Evolutionary conservation across 1,140 invertebrate genomes (phyloP).

Genomic region (Aphis craccivora): DNA sequence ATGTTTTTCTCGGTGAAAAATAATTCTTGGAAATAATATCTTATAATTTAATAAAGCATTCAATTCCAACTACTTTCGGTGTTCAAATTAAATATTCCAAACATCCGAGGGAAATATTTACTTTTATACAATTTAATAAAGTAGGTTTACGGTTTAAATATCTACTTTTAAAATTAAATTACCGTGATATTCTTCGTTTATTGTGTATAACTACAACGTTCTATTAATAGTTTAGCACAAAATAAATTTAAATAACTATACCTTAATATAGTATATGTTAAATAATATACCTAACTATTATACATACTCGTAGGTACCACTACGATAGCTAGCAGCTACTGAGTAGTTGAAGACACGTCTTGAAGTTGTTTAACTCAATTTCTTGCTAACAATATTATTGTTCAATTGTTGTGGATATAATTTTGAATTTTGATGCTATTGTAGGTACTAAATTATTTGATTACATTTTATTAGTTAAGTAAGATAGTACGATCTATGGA

Average conservation of each 20-base stretch:
- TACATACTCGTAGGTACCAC: too few relatives aligned
- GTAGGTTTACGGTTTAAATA: neutral
- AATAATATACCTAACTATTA: too few relatives aligned
- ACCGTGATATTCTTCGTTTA: neutral
- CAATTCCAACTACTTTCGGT: constrained; percentile 25
- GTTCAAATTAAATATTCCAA: constrained; percentile 43
- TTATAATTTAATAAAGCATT: constrained; percentile 35
- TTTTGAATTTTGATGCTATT: neutral
- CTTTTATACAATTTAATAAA: constrained; percentile 33
- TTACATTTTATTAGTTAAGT: too few relatives aligned
- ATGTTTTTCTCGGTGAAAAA: constrained; percentile 25
- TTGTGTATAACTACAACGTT: neutral
- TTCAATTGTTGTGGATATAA: neutral
- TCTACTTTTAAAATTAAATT: constrained; percentile 16
- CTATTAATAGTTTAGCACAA: neutral
- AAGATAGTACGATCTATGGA: too few relatives aligned
- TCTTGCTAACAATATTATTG: neutral
- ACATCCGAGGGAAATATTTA: constrained; percentile 24
- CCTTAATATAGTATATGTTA: too few relatives aligned
- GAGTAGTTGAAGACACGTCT: too few relatives aligned
- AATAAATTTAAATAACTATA: neutral
- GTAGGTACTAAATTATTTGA: too few relatives aligned
- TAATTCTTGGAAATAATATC: constrained; percentile 43
- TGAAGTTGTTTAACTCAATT: neutral
- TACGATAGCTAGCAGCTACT: too few relatives aligned